These are phyloP conservation scores for Ellobium chinense DNA, from an alignment of 2,888 invertebrate species.

Conservation along the genomic window DNA sequence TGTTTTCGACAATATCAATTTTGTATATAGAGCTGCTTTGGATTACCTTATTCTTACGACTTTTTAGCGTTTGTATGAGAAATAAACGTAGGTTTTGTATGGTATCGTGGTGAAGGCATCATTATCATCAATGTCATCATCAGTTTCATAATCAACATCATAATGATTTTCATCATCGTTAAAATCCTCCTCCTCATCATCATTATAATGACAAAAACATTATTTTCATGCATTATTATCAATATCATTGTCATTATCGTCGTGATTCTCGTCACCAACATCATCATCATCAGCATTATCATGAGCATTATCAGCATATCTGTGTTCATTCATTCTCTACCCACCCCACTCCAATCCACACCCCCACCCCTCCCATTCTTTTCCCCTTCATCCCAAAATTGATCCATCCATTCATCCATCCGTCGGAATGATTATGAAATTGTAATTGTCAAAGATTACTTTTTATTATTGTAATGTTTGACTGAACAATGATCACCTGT, in stretches of 20 bases:
- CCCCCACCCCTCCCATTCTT: constrained; percentile 10
- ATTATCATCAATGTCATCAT: not conserved
- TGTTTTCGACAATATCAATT: no score
- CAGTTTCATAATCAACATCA: not conserved
- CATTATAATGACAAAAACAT: no score
- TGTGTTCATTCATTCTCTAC: not conserved
- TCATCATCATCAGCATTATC: not conserved
- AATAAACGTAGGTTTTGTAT: not conserved
- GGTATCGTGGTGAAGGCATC: not conserved
- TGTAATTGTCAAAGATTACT: no score
- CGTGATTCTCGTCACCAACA: not conserved
- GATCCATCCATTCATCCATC: not conserved
- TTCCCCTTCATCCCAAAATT: constrained; percentile 20
- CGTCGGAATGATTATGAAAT: no score
- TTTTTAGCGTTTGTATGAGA: no score
- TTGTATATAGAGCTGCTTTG: not conserved
- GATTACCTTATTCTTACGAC: not conserved
- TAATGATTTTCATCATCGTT: not conserved
- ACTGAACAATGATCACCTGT: no score
- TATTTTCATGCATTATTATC: not conserved
- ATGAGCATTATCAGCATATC: not conserved
- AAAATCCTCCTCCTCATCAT: not conserved
- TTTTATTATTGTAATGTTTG: no score
- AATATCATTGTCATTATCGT: not conserved
- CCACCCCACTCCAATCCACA: not conserved